phyloP scores from a whole-genome alignment of 2,797 vertebrate species.

The Geotrypetes seraphini region DNA sequence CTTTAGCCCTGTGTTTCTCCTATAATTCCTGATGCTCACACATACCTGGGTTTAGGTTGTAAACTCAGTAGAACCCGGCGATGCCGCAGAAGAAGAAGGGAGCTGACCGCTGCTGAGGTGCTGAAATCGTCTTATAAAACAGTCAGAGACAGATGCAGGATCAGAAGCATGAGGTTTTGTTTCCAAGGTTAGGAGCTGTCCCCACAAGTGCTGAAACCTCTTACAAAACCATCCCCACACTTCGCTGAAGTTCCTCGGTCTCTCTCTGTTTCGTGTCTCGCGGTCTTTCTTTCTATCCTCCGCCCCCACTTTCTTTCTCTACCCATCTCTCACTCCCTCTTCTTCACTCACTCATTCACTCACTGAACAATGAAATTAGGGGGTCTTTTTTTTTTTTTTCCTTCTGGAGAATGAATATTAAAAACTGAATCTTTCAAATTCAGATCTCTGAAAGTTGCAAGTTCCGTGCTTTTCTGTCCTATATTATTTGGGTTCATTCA shows the following conservation, averaged over 20 bases:
- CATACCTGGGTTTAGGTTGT: not conserved
- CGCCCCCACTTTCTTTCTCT: not conserved
- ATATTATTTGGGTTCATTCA: no score
- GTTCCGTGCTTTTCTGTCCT: no score
- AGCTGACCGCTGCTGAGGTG: not conserved
- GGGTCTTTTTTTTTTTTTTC: no score
- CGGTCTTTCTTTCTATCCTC: no score
- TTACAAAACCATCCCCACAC: no score
- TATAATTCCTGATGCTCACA: not conserved
- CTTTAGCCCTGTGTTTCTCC: not conserved
- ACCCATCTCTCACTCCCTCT: not conserved
- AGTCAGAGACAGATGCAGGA: not conserved
- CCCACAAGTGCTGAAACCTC: not conserved
- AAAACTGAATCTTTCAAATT: no score
- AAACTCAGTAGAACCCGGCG: constrained; percentile 3
- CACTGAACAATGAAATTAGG: no score
- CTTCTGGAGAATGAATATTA: no score
- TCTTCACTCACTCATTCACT: not conserved
- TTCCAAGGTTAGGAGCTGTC: not conserved
- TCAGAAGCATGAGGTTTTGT: not conserved
- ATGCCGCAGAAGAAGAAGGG: not conserved
- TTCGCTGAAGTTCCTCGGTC: no score
- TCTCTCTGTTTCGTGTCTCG: no score
- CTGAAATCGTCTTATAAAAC: constrained; percentile 1
- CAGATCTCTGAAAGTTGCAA: no score